Evolutionary conservation across 2,888 invertebrate species (phyloP).

Genomic region (Erebia palarica): DNA sequence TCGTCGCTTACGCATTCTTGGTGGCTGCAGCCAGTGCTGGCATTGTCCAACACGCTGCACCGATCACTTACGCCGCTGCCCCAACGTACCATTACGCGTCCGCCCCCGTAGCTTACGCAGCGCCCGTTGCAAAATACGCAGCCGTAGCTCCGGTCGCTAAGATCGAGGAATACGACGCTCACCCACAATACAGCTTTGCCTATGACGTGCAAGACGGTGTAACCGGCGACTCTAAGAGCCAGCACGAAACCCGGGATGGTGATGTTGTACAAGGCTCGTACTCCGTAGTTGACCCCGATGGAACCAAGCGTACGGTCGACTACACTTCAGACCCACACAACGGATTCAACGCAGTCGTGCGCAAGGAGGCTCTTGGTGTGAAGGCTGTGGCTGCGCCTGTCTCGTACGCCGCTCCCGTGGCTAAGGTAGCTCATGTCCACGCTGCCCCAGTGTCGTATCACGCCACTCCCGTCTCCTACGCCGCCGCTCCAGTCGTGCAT

Average conservation of each 20-base stretch:
- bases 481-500: conserved; percentile 75
- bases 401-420: conserved; percentile 46
- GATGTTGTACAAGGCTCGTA: conserved; percentile 72
- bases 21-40: conserved; percentile 64
- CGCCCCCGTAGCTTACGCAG: conserved; percentile 51
- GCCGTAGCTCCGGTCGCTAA: conserved; percentile 51
- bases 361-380: conserved; percentile 61
- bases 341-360: conserved; percentile 73
- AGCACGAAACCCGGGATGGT: conserved; percentile 66
- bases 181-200: conserved; percentile 77
- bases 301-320: conserved; percentile 67
- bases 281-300: conserved; percentile 69
- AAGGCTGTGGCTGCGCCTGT: conserved; percentile 52
- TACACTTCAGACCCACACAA: conserved; percentile 70
- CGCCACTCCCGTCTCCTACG: conserved; percentile 46
- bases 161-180: conserved; percentile 60
- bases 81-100: conserved; percentile 44
- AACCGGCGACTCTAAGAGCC: conserved; percentile 70
- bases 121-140: conserved; percentile 52
- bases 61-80: conserved; percentile 60
- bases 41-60: conserved; percentile 39
- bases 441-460: conserved; percentile 46
- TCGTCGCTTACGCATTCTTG: conserved; percentile 63
- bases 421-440: conserved; percentile 53
- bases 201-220: conserved; percentile 68